Conservation (phyloP, 2,888 invertebrate species). For the Pterobdella sp. region DNA sequence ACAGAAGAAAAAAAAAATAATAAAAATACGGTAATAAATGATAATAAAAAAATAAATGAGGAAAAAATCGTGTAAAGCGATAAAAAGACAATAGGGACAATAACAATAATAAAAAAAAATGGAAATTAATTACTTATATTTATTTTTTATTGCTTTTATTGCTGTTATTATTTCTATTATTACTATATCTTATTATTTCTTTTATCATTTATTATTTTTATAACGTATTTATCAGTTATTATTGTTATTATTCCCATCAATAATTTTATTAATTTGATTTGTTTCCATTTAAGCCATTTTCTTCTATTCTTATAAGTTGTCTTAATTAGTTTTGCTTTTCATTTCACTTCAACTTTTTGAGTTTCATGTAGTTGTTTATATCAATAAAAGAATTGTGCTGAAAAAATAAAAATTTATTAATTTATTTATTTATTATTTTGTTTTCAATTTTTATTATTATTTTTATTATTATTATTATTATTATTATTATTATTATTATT, state of each 20-base stretch:
- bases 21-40: background rate
- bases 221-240: too few relatives aligned
- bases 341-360: too few relatives aligned
- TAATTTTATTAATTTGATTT: background rate
- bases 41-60: background rate
- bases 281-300: background rate
- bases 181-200: too few relatives aligned
- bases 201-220: too few relatives aligned
- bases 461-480: background rate
- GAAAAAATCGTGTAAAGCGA: background rate
- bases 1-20: background rate
- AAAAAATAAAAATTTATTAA: too few relatives aligned
- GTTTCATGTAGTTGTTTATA: too few relatives aligned
- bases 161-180: too few relatives aligned
- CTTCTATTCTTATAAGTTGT: background rate
- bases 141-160: too few relatives aligned
- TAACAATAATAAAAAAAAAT: background rate
- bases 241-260: background rate
- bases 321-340: too few relatives aligned
- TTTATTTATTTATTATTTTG: background rate
- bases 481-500: conserved; percentile 1
- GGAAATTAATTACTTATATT: background rate
- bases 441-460: conserved; percentile 7
- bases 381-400: too few relatives aligned
- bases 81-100: background rate